A percentile compares a stretch with the other conserved stretches of the same genome.
Evolutionary conservation across 2,888 invertebrate genomes (phyloP).

Genomic region (Lampropteryx suffumata): DNA sequence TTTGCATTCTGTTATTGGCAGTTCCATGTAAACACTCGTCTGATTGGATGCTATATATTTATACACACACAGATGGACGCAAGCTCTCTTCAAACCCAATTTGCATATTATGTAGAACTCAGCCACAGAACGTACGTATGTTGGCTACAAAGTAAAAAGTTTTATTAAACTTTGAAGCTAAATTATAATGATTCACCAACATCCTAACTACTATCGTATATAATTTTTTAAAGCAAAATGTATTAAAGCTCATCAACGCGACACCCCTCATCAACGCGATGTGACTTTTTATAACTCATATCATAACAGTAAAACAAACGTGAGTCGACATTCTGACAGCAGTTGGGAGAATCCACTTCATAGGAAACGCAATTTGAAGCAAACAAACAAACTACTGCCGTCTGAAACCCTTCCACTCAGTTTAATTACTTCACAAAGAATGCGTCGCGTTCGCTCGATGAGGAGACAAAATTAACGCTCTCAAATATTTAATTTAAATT

Average conservation of each 20-base stretch:
- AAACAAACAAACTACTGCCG: slow-evolving; percentile 81
- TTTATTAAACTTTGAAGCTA: too few species aligned
- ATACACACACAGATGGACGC: slow-evolving; percentile 32
- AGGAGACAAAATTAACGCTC: slow-evolving; percentile 83
- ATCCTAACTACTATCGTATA: too few species aligned
- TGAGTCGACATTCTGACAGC: slow-evolving; percentile 54
- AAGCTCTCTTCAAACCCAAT: slow-evolving; percentile 26
- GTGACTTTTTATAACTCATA: slow-evolving; percentile 22
- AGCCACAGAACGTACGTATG: slow-evolving; percentile 4
- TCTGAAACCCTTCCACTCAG: slow-evolving; percentile 81
- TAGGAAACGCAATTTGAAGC: slow-evolving; percentile 79
- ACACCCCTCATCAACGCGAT: slow-evolving; percentile 1
- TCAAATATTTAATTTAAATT: slow-evolving; percentile 83
- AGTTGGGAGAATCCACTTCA: slow-evolving; percentile 70
- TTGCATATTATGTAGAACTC: slow-evolving; percentile 27
- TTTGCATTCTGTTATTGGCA: slow-evolving; percentile 79
- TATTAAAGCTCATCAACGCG: background rate
- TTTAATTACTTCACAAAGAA: slow-evolving; percentile 83
- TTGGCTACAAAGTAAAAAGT: slow-evolving; percentile 3
- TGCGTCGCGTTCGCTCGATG: slow-evolving; percentile 81
- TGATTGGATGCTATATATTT: slow-evolving; percentile 67
- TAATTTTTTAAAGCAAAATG: too few species aligned
- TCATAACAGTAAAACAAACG: slow-evolving; percentile 27
- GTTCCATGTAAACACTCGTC: slow-evolving; percentile 68
- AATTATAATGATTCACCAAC: too few species aligned